Base-by-base conservation (phyloP, 1,140 invertebrate genomes). In the Drosophila albomicans region DNA sequence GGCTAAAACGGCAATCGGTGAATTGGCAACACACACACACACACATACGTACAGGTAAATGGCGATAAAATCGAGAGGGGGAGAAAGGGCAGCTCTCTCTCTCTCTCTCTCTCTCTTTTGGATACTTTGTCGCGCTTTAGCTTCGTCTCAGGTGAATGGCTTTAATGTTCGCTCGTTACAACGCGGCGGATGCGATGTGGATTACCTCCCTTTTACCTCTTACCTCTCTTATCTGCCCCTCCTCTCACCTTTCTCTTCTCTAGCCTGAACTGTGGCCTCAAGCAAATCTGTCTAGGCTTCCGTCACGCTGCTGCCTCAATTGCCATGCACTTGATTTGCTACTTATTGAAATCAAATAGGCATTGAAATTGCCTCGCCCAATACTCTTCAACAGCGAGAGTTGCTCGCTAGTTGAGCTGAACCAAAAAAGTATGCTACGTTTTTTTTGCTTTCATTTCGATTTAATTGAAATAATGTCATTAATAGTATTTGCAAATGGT, bases 281-380 rank as follows among this genome's bases (percentile, higher is more conserved):
- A 48, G 45, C 13, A 43, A 41, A 54, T 70, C 67, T 35, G 35
- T 30, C 63, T 15, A 43, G 20, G 13, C 25, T 57, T 59, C 32
- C 48, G 46, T 59, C 46, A 61, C 64, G 64, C 57, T 56, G 11
- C 59, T 43, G 11, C 32, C 65, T 69, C 76, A 67, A 75, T 81
- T 77, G 71, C 59, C 54, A n/a, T 58, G 73, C 85, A 89, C 85
- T 89, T 89, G 85, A 89, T 85, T 89, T 88, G 81, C 81, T 84
- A 69, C 74, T 85, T 82, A 89, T 85, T 81, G 85, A 88, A 89
- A 84, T 76, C 57, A 72, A 73, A 84, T 75, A 78, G 71, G 63
- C 66, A 78, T 78, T 75, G 71, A 78, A 78, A 78, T 78, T 78
- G 66, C 65, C 63, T 54, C 38, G 41, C 28, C 38, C 46, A 7